Conservation (phyloP, 1,140 invertebrate species). For the Melitaea cinxia region DNA sequence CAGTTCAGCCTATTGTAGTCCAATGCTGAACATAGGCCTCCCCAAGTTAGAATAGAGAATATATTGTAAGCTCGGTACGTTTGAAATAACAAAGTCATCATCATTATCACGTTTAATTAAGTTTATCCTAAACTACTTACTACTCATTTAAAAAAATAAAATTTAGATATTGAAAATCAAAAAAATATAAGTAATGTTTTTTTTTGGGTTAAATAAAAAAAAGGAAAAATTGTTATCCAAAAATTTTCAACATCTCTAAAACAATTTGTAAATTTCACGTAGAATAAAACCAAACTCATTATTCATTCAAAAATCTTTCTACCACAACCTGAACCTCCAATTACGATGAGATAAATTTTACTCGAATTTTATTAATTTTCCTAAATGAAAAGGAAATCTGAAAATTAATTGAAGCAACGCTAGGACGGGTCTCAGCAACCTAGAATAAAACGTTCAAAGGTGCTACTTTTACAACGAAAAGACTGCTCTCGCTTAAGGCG, state of each 20-base stretch:
- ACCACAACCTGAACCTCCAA: constrained; percentile 20
- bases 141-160: no score
- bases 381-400: constrained; percentile 26
- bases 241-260: neutral
- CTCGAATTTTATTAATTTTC: constrained; percentile 30
- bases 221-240: neutral
- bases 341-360: constrained; percentile 25
- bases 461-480: constrained; percentile 19
- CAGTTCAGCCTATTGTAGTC: no score
- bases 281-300: constrained; percentile 8
- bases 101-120: no score
- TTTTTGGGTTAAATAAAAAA: neutral
- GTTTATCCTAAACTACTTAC: no score
- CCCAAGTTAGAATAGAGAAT: neutral
- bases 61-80: no score
- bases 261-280: constrained; percentile 2
- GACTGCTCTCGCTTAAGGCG: constrained; percentile 15
- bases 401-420: constrained; percentile 32
- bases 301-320: constrained; percentile 15
- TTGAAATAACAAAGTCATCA: no score
- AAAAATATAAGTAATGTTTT: no score
- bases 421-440: constrained; percentile 13
- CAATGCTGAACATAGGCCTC: no score
- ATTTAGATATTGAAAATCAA: no score
- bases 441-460: constrained; percentile 24